phyloP scores from a whole-genome alignment of 1,140 invertebrate species.

The Proales similis region DNA sequence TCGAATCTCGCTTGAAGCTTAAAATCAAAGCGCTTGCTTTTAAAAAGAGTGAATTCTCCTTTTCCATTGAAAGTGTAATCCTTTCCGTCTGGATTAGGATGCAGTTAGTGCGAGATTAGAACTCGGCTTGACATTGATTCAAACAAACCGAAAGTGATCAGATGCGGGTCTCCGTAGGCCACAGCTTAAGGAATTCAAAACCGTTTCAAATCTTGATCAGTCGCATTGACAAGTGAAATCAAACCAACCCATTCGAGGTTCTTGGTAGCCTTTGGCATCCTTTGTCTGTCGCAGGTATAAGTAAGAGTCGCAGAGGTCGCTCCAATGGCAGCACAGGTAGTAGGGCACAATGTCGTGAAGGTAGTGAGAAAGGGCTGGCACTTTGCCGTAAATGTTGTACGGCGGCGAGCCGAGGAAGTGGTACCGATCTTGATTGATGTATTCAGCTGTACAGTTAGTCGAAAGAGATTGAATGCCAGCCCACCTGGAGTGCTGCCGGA shows the following conservation, averaged over 20 bases:
- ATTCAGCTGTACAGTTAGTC: not conserved
- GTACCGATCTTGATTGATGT: constrained; percentile 44
- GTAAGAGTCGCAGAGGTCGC: constrained; percentile 83
- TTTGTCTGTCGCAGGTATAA: constrained; percentile 84
- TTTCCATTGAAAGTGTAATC: constrained; percentile 86
- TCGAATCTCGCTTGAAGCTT: constrained; percentile 38
- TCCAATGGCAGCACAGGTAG: constrained; percentile 89
- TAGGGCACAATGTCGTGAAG: constrained; percentile 85
- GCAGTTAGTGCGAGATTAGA: not conserved
- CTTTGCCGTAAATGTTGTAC: constrained; percentile 78
- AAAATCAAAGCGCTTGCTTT: constrained; percentile 35
- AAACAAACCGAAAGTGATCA: constrained; percentile 80
- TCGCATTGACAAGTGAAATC: not conserved
- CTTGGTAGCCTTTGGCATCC: constrained; percentile 87
- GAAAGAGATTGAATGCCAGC: not conserved
- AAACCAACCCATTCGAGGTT: constrained; percentile 57
- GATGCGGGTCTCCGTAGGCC: constrained; percentile 86
- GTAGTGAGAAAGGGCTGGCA: constrained; percentile 83
- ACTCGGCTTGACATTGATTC: constrained; percentile 44
- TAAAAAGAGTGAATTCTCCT: constrained; percentile 80
- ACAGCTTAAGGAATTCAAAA: constrained; percentile 52
- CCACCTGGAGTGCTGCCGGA: constrained; percentile 68
- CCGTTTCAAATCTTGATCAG: not conserved
- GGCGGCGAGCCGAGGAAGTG: constrained; percentile 71
- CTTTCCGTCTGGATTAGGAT: constrained; percentile 9